Base-by-base conservation (phyloP, 2,888 invertebrate genomes). In the Harpalus rubripes region DNA sequence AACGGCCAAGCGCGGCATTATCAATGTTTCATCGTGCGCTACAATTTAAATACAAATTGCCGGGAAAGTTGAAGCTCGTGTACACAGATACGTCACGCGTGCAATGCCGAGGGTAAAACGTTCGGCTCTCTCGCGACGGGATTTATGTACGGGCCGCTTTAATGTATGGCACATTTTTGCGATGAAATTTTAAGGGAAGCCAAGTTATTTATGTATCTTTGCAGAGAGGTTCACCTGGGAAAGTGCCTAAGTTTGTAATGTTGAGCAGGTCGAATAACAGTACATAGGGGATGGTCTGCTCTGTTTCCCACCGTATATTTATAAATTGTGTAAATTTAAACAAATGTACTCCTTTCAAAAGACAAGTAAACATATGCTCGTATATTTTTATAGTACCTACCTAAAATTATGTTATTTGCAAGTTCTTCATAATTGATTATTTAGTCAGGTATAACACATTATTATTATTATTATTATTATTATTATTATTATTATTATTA, bases 161-260 rank as follows among this genome's bases (percentile, higher is more conserved):
- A 83, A 83, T 83, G 83, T 83, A 83, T 76, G 61, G 83, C 74
- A 61, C 83, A 83, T 83, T 83, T 83, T 83, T 83, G 76, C 74
- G 74, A 74, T 83, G 83, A 83, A 83, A 83, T 83, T 83, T 83
- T 83, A 68, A 81, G 81, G 65, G 65, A 83, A 63, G 76, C 74
- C 56, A 56, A 32, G 61, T 83, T 83, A 83, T 83, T 83, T 83
- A 83, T 83, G 76, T 76, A 76, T 61, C 72, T 83, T 83, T 74
- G 76, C 76, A 61, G 52, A 32, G 44, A 74, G 76, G 76, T 83
- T 76, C 83, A 83, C 83, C 83, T 83, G 61, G 59, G 74, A 61
- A 76, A 83, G 78, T 59, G 59, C 58, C 72, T 74, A 44, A 74
- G 72, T 74, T 74, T 74, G 72, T 74, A 68, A 68, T 68, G 68